These are phyloP conservation scores for Tetramorium parvispinum DNA, from an alignment of 1,140 invertebrate species.

Conservation along the genomic window DNA sequence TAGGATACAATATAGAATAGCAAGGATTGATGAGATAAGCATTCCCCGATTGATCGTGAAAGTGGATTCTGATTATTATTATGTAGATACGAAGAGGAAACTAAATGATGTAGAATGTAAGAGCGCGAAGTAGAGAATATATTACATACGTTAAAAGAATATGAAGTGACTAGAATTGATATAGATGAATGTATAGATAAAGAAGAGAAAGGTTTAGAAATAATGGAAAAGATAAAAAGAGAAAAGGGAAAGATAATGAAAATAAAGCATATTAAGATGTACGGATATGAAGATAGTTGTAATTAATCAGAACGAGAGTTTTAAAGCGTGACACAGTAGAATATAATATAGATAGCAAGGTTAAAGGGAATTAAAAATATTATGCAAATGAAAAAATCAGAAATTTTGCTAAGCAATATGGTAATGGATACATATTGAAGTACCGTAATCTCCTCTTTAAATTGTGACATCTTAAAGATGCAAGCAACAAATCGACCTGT, in stretches of 20 bases:
- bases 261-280: background rate
- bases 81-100: background rate
- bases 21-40: background rate
- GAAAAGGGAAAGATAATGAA: background rate
- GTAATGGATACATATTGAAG: background rate
- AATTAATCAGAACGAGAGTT: background rate
- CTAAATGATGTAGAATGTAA: background rate
- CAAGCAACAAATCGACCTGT: background rate
- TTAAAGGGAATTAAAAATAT: background rate
- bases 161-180: background rate
- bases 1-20: no score
- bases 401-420: background rate
- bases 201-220: background rate
- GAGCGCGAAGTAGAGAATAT: background rate
- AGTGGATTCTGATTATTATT: background rate
- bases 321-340: no score
- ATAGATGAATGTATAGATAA: background rate
- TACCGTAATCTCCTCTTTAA: background rate
- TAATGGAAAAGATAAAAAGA: background rate
- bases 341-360: background rate
- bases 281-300: background rate
- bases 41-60: background rate
- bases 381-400: background rate
- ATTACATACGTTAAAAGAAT: background rate
- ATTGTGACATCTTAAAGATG: background rate